Base-by-base conservation (phyloP, 1,140 invertebrate genomes). In the Temnothorax longispinosus region DNA sequence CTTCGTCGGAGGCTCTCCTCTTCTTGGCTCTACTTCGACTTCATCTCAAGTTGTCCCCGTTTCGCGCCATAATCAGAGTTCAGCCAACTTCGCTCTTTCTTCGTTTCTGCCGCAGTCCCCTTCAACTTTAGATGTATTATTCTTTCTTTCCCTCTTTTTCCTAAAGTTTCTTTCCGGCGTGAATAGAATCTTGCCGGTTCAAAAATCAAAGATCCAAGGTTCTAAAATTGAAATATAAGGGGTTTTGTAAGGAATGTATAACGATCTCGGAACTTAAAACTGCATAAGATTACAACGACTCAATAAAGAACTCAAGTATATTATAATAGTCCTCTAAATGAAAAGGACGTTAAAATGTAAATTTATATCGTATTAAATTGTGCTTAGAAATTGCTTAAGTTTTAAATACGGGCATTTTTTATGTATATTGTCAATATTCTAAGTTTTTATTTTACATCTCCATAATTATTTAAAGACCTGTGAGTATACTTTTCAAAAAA, bases 21-120 rank as follows among this genome's bases (percentile, higher is more conserved):
- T 82, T 67, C n/a, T 44, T 56, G 52, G 13, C 52, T 52, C 18
- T 69, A 18, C 72, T 80, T 50, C 32, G 67, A 85, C 85, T 69
- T 76, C 60, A 85, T 54, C 82, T 58, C 38, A 50, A 58, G 60
- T 56, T 84, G 80, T 84, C 67, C 80, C 69, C 69, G 80, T 84
- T 84, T 84, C 80, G 54, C 80, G 69, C 69, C 54, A 84, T 84
- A 84, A 84, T 84, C 80, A 84, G 69, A 84, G 80, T 84, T 84
- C 80, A 84, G 15, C 67, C 72, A 72, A 69, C 52, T 38, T 67
- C 21, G 64, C 54, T 64, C 80, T 67, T 69, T 69, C 64, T 75
- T 76, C 72, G 41, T 72, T 52, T 60, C 80, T 50, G 27, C 69
- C 52, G 69, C 67, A 47, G 80, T 74, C 67, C n/a, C 80, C 54